These are phyloP conservation scores for Xerus inauris DNA, from an alignment of 2,113 vertebrate species.

Conservation along the genomic window DNA sequence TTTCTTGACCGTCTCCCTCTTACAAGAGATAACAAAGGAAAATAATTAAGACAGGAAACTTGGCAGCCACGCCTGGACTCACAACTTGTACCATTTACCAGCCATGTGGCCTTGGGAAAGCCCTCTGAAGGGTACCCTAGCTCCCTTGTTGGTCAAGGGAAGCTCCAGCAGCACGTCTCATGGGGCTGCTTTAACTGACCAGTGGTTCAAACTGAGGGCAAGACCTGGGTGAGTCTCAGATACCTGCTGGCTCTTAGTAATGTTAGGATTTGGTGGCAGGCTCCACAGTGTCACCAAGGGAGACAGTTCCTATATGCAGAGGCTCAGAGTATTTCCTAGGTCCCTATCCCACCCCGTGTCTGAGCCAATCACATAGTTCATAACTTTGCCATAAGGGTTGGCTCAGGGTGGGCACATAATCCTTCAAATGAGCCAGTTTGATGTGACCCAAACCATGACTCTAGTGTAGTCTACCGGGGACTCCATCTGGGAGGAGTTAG, in stretches of 20 bases:
- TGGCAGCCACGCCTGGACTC: too few relatives aligned
- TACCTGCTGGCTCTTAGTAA: fast-evolving
- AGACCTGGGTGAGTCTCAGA: not conserved
- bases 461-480: not conserved
- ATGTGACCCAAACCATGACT: not conserved
- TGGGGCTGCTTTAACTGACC: fast-evolving
- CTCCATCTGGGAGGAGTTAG: too few relatives aligned
- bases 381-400: not conserved
- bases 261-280: fast-evolving
- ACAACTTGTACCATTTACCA: not conserved
- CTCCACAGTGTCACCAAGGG: not conserved
- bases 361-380: not conserved
- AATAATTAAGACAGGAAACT: not conserved
- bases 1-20: not conserved
- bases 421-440: not conserved
- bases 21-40: not conserved
- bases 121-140: not conserved
- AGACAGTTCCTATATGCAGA: too few relatives aligned
- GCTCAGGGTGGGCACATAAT: not conserved
- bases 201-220: not conserved
- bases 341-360: not conserved
- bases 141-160: not conserved
- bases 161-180: not conserved
- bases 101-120: not conserved
- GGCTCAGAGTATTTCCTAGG: not conserved